Conservation (phyloP, 1,140 invertebrate genomes). For the Elymnias hypermnestra region DNA sequence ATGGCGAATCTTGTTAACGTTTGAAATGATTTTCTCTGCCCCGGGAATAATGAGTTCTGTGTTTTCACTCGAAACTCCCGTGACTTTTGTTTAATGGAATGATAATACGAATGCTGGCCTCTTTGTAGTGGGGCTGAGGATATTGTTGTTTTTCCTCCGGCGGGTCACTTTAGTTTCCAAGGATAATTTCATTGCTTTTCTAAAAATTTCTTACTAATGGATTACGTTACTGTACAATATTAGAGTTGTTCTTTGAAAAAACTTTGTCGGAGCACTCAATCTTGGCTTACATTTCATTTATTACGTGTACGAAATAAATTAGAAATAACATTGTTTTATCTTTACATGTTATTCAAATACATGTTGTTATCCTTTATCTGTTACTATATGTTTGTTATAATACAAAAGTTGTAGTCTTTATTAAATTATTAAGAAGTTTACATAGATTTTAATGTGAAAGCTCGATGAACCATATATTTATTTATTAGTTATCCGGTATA, state of each 20-base stretch:
- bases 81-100: slow-evolving; percentile 76
- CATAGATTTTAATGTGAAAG: too few species aligned
- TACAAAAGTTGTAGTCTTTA: too few species aligned
- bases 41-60: slow-evolving; percentile 71
- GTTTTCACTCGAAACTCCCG: slow-evolving; percentile 70
- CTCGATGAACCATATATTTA: too few species aligned
- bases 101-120: slow-evolving; percentile 71
- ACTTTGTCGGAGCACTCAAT: slow-evolving; percentile 6
- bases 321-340: too few species aligned
- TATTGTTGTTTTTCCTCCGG: slow-evolving; percentile 66
- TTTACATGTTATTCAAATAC: too few species aligned
- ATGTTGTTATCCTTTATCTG: too few species aligned
- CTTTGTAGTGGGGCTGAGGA: slow-evolving; percentile 63
- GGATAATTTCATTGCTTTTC: slow-evolving; percentile 63
- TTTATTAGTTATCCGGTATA: too few species aligned
- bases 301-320: too few species aligned
- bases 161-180: slow-evolving; percentile 63
- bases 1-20: slow-evolving; percentile 72
- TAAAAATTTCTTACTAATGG: slow-evolving; percentile 47
- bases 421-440: too few species aligned
- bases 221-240: slow-evolving; percentile 40
- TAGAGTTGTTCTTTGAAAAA: slow-evolving; percentile 22
- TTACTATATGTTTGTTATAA: too few species aligned
- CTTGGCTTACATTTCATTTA: too few species aligned
- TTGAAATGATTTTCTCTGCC: slow-evolving; percentile 69